phyloP scores from a whole-genome alignment of 2,888 invertebrate species.

The Andrena fulva region DNA sequence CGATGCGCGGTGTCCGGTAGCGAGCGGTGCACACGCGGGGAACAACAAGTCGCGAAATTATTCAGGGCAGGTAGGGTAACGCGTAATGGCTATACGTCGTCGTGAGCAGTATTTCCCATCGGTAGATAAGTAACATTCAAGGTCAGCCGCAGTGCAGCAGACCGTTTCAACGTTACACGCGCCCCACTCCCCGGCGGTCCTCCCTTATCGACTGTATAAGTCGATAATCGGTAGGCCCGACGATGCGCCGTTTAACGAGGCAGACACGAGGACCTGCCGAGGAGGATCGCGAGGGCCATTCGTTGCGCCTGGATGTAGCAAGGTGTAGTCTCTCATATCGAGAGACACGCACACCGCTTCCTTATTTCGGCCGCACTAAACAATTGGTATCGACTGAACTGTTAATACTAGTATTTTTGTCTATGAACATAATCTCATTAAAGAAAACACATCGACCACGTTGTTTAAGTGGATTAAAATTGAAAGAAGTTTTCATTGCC shows the following conservation, averaged over 20 bases:
- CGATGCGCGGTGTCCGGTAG: slow-evolving; percentile 13
- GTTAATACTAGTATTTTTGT: too few relatives aligned
- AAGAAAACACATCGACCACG: too few relatives aligned
- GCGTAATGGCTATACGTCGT: slow-evolving; percentile 58
- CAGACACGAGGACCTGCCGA: background rate
- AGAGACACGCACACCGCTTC: too few relatives aligned
- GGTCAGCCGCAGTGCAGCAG: slow-evolving; percentile 69
- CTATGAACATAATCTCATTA: too few relatives aligned
- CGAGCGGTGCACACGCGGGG: slow-evolving; percentile 14
- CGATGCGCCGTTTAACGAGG: background rate
- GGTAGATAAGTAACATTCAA: slow-evolving; percentile 71
- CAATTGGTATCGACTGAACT: too few relatives aligned
- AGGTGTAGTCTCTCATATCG: too few relatives aligned
- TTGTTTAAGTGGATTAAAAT: too few relatives aligned
- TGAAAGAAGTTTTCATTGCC: too few relatives aligned
- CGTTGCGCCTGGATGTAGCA: background rate
- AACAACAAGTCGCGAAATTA: slow-evolving; percentile 69
- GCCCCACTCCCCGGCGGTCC: slow-evolving; percentile 35
- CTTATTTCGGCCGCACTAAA: too few relatives aligned
- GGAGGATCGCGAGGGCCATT: background rate
- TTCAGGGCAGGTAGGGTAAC: slow-evolving; percentile 68
- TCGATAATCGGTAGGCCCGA: slow-evolving; percentile 45
- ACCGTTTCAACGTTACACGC: slow-evolving; percentile 62
- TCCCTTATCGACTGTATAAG: slow-evolving; percentile 60
- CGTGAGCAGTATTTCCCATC: slow-evolving; percentile 71